Evolutionary conservation across 1,140 invertebrate genomes (phyloP).

Genomic region (Temnothorax nylanderi): DNA sequence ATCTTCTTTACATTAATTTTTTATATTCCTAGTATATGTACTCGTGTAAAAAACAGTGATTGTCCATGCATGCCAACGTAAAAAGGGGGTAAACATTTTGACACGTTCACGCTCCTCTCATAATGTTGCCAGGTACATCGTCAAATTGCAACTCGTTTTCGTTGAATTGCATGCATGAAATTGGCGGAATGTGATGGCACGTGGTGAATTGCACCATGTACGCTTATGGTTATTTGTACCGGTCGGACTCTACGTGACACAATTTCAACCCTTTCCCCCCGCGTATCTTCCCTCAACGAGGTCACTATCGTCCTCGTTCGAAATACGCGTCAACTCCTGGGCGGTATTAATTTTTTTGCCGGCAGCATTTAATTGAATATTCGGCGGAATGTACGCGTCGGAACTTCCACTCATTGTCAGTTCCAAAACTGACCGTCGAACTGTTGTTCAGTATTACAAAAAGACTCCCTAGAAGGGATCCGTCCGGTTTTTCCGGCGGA

Average conservation of each 20-base stretch:
- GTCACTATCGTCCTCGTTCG: background rate
- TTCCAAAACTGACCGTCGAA: conserved; percentile 6
- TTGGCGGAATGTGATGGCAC: conserved; percentile 33
- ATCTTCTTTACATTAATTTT: background rate
- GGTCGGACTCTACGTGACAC: conserved; percentile 28
- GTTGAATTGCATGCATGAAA: conserved; percentile 27
- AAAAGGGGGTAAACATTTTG: conserved; percentile 18
- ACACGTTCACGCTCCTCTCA: background rate
- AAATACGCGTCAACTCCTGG: background rate
- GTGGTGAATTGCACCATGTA: conserved; percentile 46
- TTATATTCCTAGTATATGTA: background rate
- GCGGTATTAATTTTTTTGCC: background rate
- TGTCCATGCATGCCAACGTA: conserved; percentile 38
- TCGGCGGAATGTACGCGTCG: background rate
- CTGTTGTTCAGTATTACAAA: conserved; percentile 45
- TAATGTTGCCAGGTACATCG: conserved; percentile 16
- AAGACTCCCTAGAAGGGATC: background rate
- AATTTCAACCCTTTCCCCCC: conserved; percentile 19
- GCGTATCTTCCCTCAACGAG: background rate
- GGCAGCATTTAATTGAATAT: conserved; percentile 24
- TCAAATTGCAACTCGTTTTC: conserved; percentile 16
- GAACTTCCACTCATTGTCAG: background rate
- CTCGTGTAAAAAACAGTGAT: conserved; percentile 29
- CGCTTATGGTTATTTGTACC: conserved; percentile 17
- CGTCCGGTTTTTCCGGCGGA: background rate